These are phyloP conservation scores for Telmatochromis sp. DNA, from an alignment of 2,113 vertebrate genomes.

Conservation along the genomic window DNA sequence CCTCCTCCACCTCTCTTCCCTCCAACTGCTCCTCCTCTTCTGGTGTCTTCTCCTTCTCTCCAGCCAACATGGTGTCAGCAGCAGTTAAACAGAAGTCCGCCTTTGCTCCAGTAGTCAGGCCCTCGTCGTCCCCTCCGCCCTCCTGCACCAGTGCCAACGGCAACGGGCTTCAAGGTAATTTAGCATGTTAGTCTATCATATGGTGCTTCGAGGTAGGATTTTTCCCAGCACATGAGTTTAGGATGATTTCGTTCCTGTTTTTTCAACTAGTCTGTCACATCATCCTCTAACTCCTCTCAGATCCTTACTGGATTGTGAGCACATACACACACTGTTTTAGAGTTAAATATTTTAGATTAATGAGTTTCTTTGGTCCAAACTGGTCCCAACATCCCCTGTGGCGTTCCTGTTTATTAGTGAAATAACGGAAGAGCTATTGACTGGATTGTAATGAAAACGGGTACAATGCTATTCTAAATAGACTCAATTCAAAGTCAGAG, in stretches of 20 bases:
- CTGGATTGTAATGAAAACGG: background rate
- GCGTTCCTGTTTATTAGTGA: background rate
- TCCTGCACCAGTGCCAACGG: constrained; percentile 96
- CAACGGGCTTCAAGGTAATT: constrained; percentile 95
- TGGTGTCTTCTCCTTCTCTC: constrained; percentile 98
- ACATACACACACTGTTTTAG: background rate
- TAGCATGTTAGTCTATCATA: background rate
- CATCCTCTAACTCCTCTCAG: background rate
- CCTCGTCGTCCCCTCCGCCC: constrained; percentile 91
- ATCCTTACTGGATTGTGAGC: background rate
- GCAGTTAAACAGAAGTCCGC: constrained; percentile 99
- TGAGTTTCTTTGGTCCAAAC: background rate
- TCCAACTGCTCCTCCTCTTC: constrained; percentile 98
- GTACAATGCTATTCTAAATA: background rate
- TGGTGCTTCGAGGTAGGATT: background rate
- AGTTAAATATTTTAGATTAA: background rate
- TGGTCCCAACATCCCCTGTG: background rate
- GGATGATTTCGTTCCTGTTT: background rate
- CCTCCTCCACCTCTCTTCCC: constrained; percentile 93
- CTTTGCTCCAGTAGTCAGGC: constrained; percentile 94
- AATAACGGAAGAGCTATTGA: background rate
- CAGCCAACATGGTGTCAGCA: constrained; percentile 98
- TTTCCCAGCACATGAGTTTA: background rate
- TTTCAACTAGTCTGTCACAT: background rate
- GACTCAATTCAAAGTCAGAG: background rate